Base-by-base conservation (phyloP, 2,888 invertebrate species). In the Allolobophora icterica region DNA sequence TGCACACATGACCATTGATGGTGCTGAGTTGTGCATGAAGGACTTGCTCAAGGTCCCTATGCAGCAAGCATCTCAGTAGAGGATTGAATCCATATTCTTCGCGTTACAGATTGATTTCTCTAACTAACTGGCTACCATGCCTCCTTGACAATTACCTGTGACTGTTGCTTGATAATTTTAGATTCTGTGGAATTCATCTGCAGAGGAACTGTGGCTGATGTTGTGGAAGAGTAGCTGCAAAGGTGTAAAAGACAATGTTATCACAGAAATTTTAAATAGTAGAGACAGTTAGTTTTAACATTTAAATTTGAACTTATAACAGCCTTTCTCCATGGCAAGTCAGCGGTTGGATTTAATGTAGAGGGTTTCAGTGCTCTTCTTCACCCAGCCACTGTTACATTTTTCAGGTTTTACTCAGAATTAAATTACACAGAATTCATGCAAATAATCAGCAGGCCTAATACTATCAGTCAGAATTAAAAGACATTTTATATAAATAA, bases 111-210 rank as follows among this genome's bases (percentile, higher is more conserved):
- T 52, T 6, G 52, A 52, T 6, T 71, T 0, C 71, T 71, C 71
- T 71, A 52, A 52, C 71, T 6, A 30, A 71, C 21, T 52, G 52
- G 52, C 19, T 52, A 42, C 6, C 11, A 71, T 71, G n/a, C n/a
- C 71, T n/a, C 71, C 52, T 52, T 19, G 87, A 11, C 38, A 34
- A n/a, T 87, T 35, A 87, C 87, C 87, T 87, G 87, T 38, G 87
- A 87, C 19, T 87, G 34, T 38, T 35, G 87, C 19, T 35, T 5
- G 24, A 87, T 35, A 35, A 87, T 0, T 17, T 87, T 87, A 35
- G 87, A 8, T 35, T 87, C 87, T n/a, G 35, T 38, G 24, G 87
- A 87, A 87, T 38, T 87, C 38, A 24, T 87, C 24, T 19, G 87
- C 5, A 87, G 21, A 35, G 35, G 87, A 34, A 87, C 34, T 24